A percentile compares a stretch with the other conserved stretches of the same genome.
Evolutionary conservation across 2,113 vertebrate genomes (phyloP).

Genomic region (Orientallactaga bullata): DNA sequence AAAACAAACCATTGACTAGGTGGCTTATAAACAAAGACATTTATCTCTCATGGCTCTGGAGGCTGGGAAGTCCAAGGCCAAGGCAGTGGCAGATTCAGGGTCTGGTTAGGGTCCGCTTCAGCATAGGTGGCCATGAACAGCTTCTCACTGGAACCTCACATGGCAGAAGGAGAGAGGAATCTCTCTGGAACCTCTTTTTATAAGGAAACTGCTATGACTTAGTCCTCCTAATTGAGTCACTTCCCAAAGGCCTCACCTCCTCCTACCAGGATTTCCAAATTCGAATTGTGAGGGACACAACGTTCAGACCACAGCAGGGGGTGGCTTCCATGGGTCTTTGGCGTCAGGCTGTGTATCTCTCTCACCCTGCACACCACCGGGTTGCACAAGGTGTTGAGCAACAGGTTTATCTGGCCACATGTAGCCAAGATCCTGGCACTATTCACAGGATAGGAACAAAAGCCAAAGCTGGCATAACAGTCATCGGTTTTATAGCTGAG

Average conservation of each 20-base stretch:
- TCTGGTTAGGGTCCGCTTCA: not conserved
- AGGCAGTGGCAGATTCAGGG: not conserved
- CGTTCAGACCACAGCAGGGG: not conserved
- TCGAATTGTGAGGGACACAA: not conserved
- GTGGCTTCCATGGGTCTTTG: not conserved
- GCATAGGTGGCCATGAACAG: not conserved
- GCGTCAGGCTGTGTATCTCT: not conserved
- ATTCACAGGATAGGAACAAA: not conserved
- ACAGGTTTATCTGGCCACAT: not conserved
- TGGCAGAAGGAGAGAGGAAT: not conserved
- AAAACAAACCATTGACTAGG: not conserved
- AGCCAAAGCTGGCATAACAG: slow-evolving; percentile 14
- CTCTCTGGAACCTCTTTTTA: not conserved
- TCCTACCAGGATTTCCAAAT: not conserved
- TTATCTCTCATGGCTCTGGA: not conserved
- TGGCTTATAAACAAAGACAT: not conserved
- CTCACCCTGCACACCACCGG: not conserved
- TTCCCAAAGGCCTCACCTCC: not conserved
- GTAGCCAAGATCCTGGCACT: not conserved
- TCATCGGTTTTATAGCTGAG: slow-evolving; percentile 58
- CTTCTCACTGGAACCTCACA: not conserved
- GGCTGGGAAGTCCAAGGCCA: not conserved
- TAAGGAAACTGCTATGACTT: not conserved
- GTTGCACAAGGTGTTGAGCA: not conserved
- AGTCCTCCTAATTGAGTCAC: not conserved